Percentiles rank a stretch among this genome's conserved stretches.
phyloP scores from a whole-genome alignment of 92 coral and sea anemone species.

The Actinostola sp. region DNA sequence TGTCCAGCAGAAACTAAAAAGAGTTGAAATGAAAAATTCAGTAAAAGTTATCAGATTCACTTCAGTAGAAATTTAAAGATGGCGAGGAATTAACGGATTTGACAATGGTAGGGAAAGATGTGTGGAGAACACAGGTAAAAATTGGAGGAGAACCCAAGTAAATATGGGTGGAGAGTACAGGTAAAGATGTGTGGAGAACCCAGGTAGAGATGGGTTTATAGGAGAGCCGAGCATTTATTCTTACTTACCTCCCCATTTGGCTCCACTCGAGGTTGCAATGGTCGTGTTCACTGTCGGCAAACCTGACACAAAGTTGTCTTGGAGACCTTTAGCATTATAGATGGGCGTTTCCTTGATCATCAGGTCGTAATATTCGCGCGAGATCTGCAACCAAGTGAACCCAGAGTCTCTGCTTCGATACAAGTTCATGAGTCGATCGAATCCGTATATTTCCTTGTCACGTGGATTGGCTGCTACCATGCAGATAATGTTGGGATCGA shows the following conservation, averaged over 20 bases:
- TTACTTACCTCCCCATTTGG: slow-evolving; percentile 83
- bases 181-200: too few species aligned
- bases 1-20: slow-evolving; percentile 73
- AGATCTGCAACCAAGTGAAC: slow-evolving; percentile 68
- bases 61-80: too few species aligned
- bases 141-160: too few species aligned
- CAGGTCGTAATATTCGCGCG: slow-evolving; percentile 53
- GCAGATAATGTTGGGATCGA: slow-evolving; percentile 66
- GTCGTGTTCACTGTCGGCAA: slow-evolving; percentile 58
- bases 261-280: slow-evolving; percentile 61
- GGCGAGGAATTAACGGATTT: too few species aligned
- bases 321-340: slow-evolving; percentile 60
- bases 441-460: slow-evolving; percentile 61
- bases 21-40: not conserved
- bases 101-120: too few species aligned
- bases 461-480: slow-evolving; percentile 58
- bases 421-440: slow-evolving; percentile 81
- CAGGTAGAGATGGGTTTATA: too few species aligned
- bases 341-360: slow-evolving; percentile 25
- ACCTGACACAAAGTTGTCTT: slow-evolving; percentile 70
- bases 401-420: slow-evolving; percentile 77
- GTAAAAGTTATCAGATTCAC: not conserved
- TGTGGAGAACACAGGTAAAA: too few species aligned
- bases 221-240: too few species aligned
- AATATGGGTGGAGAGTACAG: too few species aligned